phyloP scores from a whole-genome alignment of 2,888 invertebrate species.

The Sphecodes monilicornis region DNA sequence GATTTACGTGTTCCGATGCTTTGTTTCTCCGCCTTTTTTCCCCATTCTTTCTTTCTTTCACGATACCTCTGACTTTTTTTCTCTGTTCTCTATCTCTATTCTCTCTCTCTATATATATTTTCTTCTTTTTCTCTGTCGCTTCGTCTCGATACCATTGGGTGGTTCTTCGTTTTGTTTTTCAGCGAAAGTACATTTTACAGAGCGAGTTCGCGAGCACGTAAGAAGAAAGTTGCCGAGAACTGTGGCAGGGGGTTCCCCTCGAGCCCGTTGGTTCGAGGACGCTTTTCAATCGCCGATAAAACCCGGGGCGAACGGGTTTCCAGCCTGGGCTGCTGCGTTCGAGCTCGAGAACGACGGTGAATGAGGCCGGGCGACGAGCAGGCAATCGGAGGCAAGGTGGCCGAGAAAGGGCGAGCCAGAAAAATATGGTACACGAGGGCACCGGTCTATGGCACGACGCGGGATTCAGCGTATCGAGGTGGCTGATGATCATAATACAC shows the following conservation, averaged over 20 bases:
- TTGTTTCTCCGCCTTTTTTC: neutral
- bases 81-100: neutral
- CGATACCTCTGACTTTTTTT: neutral
- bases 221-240: slow-evolving; percentile 31
- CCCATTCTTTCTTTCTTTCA: neutral
- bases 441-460: slow-evolving; percentile 78
- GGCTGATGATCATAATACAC: slow-evolving; percentile 78
- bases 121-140: neutral
- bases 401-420: slow-evolving; percentile 55
- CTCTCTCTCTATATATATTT: neutral
- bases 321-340: slow-evolving; percentile 8
- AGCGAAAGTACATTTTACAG: slow-evolving; percentile 6
- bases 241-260: slow-evolving; percentile 16
- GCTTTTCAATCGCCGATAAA: slow-evolving; percentile 32
- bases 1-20: slow-evolving; percentile 12
- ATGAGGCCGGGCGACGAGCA: slow-evolving; percentile 58
- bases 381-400: slow-evolving; percentile 59
- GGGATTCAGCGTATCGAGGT: slow-evolving; percentile 78
- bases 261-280: slow-evolving; percentile 3
- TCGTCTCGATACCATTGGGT: neutral
- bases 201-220: slow-evolving; percentile 4
- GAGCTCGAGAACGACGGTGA: slow-evolving; percentile 61
- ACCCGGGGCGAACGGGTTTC: slow-evolving; percentile 15
- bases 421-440: slow-evolving; percentile 81
- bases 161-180: neutral